Conservation (phyloP, 2,888 invertebrate genomes). For the Drosophila anomalata region DNA sequence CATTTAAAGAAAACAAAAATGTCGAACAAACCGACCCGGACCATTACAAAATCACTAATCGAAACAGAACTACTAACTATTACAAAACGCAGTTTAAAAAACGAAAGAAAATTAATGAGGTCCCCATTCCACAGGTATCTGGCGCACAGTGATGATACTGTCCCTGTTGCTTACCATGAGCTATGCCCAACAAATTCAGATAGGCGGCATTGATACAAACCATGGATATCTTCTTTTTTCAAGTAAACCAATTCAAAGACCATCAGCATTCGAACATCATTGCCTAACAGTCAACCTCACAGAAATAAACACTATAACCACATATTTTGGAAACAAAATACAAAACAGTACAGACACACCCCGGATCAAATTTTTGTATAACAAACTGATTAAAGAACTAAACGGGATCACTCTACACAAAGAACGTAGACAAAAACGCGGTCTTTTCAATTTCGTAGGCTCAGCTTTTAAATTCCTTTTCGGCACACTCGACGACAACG, state of each 20-base stretch:
- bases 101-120: not conserved
- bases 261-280: not conserved
- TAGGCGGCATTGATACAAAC: not conserved
- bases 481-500: too few relatives aligned
- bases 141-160: not conserved
- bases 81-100: not conserved
- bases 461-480: too few relatives aligned
- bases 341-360: not conserved
- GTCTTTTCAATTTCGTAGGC: not conserved
- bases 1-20: not conserved
- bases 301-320: not conserved
- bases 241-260: not conserved
- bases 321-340: conserved; percentile 2
- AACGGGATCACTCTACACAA: not conserved
- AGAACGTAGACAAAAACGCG: not conserved
- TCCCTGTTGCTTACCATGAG: not conserved
- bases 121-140: not conserved
- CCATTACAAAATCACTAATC: not conserved
- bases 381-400: not conserved
- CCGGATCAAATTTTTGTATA: not conserved
- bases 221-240: not conserved
- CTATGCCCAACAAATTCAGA: not conserved
- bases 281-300: not conserved
- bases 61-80: not conserved
- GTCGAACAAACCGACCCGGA: not conserved